A percentile compares a stretch with the other conserved stretches of the same genome.
Conservation (phyloP, 2,888 invertebrate genomes). For the Rhagonycha lutea region DNA sequence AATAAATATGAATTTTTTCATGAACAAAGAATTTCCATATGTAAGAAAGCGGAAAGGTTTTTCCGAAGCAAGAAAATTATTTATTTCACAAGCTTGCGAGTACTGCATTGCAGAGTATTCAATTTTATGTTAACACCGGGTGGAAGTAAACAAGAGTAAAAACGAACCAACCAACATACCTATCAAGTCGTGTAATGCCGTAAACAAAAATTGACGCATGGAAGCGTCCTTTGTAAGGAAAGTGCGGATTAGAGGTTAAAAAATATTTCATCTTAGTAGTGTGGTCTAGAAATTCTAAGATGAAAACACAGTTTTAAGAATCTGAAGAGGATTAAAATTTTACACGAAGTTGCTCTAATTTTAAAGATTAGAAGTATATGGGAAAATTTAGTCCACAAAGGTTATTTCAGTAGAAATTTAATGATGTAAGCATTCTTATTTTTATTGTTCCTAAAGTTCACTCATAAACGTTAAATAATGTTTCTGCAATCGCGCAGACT, state of each 20-base stretch:
- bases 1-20: not conserved
- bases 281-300: too few species aligned
- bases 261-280: too few species aligned
- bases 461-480: too few species aligned
- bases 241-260: not conserved
- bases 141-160: not conserved
- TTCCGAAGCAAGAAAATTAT: not conserved
- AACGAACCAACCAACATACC: not conserved
- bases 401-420: too few species aligned
- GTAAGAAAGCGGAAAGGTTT: not conserved
- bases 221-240: not conserved
- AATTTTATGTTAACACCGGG: not conserved
- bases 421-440: too few species aligned
- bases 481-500: too few species aligned
- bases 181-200: not conserved
- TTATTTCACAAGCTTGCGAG: not conserved
- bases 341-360: too few species aligned
- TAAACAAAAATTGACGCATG: not conserved
- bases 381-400: too few species aligned
- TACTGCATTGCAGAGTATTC: not conserved
- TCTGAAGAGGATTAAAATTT: too few species aligned
- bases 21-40: not conserved
- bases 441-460: too few species aligned
- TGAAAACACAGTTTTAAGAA: too few species aligned
- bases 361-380: too few species aligned